A percentile compares a stretch with the other conserved stretches of the same genome.
These are phyloP conservation scores for Disparrhopalites patrizii DNA, from an alignment of 2,888 invertebrate genomes.

Conservation along the genomic window DNA sequence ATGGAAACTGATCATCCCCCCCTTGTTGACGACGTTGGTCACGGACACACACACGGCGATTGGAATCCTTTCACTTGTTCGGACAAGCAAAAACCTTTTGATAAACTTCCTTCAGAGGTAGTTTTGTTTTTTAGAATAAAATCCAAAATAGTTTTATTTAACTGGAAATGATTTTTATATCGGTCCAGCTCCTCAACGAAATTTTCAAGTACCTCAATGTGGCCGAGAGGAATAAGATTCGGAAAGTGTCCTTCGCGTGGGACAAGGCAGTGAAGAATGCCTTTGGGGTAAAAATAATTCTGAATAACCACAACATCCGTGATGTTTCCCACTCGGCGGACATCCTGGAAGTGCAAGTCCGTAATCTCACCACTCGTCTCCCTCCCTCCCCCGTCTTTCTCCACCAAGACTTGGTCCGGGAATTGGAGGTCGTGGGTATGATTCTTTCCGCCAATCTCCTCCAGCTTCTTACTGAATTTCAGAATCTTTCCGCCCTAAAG, in stretches of 20 bases:
- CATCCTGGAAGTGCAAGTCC: constrained; percentile 12
- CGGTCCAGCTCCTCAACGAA: constrained; percentile 1
- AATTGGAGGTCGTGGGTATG: constrained; percentile 12
- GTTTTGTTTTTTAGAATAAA: too few relatives aligned
- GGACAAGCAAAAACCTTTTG: too few relatives aligned
- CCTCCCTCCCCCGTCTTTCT: not conserved
- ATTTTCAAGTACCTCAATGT: constrained; percentile 13
- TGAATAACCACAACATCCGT: constrained; percentile 9
- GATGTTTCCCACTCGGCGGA: constrained; percentile 1
- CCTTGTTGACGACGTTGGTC: too few relatives aligned
- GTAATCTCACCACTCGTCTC: constrained; percentile 5
- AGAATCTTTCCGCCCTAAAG: not conserved
- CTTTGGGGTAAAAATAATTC: constrained; percentile 13
- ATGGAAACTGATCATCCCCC: too few relatives aligned
- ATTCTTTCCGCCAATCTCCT: constrained; percentile 7
- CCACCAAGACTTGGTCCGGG: not conserved
- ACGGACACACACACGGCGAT: too few relatives aligned
- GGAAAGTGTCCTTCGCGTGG: constrained; percentile 6
- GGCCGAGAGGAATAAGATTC: constrained; percentile 10
- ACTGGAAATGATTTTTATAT: not conserved
- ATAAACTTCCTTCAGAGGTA: too few relatives aligned
- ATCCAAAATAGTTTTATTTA: not conserved
- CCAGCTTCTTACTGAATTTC: constrained; percentile 3
- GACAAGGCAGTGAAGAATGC: constrained; percentile 9
- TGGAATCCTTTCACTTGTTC: too few relatives aligned